A percentile compares a stretch with the other conserved stretches of the same genome.
phyloP scores from a whole-genome alignment of 2,888 invertebrate species.

The Amblyteles armatorius region DNA sequence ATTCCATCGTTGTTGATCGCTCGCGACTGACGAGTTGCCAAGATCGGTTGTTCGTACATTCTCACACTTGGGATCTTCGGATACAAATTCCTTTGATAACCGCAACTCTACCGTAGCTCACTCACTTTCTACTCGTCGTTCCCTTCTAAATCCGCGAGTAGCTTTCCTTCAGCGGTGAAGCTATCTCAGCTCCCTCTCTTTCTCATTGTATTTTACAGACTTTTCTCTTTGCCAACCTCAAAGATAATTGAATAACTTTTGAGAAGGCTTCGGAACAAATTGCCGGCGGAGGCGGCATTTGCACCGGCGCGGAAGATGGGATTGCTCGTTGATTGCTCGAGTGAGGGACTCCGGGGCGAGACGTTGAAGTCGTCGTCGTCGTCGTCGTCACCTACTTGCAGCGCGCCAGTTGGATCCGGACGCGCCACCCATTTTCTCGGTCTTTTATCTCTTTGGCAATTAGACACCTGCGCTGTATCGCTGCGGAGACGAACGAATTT shows the following conservation, averaged over 20 bases:
- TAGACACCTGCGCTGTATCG: slow-evolving; percentile 58
- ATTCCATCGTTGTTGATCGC: no score
- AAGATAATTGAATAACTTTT: slow-evolving; percentile 70
- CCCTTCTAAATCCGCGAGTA: background rate
- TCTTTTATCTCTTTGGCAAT: slow-evolving; percentile 48
- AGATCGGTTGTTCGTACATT: no score
- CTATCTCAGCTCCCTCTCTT: slow-evolving; percentile 1
- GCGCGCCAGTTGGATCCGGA: slow-evolving; percentile 20
- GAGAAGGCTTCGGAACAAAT: slow-evolving; percentile 62
- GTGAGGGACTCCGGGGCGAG: slow-evolving; percentile 49
- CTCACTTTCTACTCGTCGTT: background rate
- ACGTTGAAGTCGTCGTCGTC: slow-evolving; percentile 45
- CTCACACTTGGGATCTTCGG: no score
- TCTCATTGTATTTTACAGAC: slow-evolving; percentile 45
- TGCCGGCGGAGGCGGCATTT: slow-evolving; percentile 36
- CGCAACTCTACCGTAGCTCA: background rate
- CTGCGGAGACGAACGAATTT: slow-evolving; percentile 40
- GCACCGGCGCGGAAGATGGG: slow-evolving; percentile 51
- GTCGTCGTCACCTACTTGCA: slow-evolving; percentile 37
- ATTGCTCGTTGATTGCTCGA: slow-evolving; percentile 62
- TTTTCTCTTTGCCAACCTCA: slow-evolving; percentile 50
- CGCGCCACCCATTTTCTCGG: slow-evolving; percentile 18
- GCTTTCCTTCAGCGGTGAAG: background rate
- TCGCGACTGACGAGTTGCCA: no score
- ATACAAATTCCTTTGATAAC: no score